These are phyloP conservation scores for Limnephilus marmoratus DNA, from an alignment of 2,888 invertebrate species.

Conservation along the genomic window DNA sequence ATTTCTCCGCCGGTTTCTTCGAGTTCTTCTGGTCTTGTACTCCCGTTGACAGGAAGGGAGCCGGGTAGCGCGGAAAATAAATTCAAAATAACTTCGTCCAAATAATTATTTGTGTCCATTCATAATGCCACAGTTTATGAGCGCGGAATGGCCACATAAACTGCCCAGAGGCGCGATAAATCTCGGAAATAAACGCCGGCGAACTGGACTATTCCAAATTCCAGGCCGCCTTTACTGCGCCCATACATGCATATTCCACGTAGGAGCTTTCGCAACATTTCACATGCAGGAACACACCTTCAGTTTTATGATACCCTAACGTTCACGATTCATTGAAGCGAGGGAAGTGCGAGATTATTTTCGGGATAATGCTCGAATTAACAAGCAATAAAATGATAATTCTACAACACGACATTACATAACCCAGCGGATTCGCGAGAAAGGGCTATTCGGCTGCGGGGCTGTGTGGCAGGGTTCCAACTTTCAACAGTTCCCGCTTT, in stretches of 20 bases:
- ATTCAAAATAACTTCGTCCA: constrained; percentile 37
- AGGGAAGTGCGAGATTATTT: not conserved
- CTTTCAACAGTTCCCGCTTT: not conserved
- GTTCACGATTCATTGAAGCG: not conserved
- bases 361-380: not conserved
- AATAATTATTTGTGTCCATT: constrained; percentile 50
- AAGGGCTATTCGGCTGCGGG: constrained; percentile 16
- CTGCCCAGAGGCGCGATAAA: constrained; percentile 42
- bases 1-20: not conserved
- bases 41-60: not conserved
- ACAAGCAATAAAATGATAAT: not conserved
- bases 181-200: constrained; percentile 46
- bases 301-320: not conserved
- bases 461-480: constrained; percentile 14
- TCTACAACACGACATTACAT: not conserved
- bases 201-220: constrained; percentile 43
- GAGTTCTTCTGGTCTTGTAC: not conserved
- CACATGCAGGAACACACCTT: not conserved
- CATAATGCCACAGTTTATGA: constrained; percentile 43
- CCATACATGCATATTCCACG: constrained; percentile 30
- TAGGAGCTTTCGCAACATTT: constrained; percentile 13
- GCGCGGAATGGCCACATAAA: constrained; percentile 29
- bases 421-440: not conserved
- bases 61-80: constrained; percentile 38
- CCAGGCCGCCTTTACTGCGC: constrained; percentile 35